Evolutionary conservation across 92 coral and sea anemone species (phyloP).

Genomic region (Epizoanthus illoricatus): DNA sequence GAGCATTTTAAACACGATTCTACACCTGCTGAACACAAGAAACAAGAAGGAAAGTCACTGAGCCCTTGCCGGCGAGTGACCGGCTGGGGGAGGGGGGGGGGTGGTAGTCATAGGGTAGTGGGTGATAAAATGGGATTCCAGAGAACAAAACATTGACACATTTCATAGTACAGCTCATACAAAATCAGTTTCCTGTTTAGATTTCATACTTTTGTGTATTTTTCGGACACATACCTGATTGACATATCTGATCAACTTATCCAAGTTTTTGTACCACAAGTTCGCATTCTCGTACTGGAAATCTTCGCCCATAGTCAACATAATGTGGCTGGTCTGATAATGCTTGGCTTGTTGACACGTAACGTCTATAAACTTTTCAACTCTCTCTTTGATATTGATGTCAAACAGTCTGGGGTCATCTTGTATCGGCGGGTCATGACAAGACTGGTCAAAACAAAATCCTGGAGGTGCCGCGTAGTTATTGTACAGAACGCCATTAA

Average conservation of each 20-base stretch:
- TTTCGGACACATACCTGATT: slow-evolving; percentile 57
- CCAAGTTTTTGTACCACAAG: slow-evolving; percentile 85
- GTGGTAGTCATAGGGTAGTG: no score
- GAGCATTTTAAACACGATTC: no score
- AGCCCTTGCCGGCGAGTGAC: no score
- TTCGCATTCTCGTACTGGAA: slow-evolving; percentile 87
- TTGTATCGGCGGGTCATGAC: slow-evolving; percentile 74
- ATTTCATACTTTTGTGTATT: no score
- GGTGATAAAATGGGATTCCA: no score
- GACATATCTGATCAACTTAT: slow-evolving; percentile 72
- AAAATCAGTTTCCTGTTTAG: no score
- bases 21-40: no score
- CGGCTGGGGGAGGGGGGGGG: no score
- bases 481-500: slow-evolving; percentile 83
- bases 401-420: slow-evolving; percentile 73
- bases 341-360: slow-evolving; percentile 74
- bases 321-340: slow-evolving; percentile 77
- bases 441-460: slow-evolving; percentile 85
- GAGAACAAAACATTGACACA: no score
- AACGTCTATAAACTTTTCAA: slow-evolving; percentile 57
- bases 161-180: no score
- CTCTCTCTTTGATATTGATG: slow-evolving; percentile 72
- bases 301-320: slow-evolving; percentile 90
- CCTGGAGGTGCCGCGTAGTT: slow-evolving; percentile 79
- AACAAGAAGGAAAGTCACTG: no score